These are phyloP conservation scores for Callimorpha dominula DNA, from an alignment of 2,888 invertebrate genomes.

Conservation along the genomic window DNA sequence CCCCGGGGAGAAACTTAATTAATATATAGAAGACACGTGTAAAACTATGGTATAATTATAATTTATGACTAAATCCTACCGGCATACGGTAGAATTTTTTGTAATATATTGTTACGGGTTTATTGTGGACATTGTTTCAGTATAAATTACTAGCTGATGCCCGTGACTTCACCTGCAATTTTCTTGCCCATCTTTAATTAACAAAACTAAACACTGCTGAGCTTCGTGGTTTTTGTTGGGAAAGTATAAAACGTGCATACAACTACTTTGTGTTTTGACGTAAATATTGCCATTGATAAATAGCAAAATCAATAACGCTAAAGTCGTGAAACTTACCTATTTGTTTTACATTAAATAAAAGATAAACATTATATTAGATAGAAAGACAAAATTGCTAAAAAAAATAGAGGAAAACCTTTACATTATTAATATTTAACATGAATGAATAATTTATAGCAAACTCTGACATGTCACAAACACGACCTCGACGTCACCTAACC, in stretches of 20 bases:
- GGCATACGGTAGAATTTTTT: conserved; percentile 45
- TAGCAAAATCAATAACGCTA: too few species aligned
- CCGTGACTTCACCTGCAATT: too few species aligned
- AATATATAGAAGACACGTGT: conserved; percentile 69
- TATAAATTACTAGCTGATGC: neutral
- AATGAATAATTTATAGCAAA: conserved; percentile 7
- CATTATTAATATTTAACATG: conserved; percentile 2
- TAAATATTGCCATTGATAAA: too few species aligned
- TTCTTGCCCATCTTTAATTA: too few species aligned
- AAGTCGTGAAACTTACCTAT: too few species aligned
- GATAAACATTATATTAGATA: neutral
- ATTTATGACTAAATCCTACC: conserved; percentile 57
- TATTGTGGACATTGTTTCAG: conserved; percentile 16
- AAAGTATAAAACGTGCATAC: too few species aligned
- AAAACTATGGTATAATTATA: conserved; percentile 64
- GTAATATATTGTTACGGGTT: conserved; percentile 30
- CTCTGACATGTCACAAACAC: conserved; percentile 19
- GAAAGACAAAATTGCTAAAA: neutral
- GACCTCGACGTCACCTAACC: conserved; percentile 3
- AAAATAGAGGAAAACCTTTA: neutral
- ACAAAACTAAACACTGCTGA: too few species aligned
- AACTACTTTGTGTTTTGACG: too few species aligned
- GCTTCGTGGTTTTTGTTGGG: too few species aligned
- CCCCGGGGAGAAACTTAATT: conserved; percentile 67
- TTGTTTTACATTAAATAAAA: neutral